Evolutionary conservation across 1,140 invertebrate genomes (phyloP), one percentile per base, ranked within the genome.

Genomic region (Chymomyza costata): DNA sequence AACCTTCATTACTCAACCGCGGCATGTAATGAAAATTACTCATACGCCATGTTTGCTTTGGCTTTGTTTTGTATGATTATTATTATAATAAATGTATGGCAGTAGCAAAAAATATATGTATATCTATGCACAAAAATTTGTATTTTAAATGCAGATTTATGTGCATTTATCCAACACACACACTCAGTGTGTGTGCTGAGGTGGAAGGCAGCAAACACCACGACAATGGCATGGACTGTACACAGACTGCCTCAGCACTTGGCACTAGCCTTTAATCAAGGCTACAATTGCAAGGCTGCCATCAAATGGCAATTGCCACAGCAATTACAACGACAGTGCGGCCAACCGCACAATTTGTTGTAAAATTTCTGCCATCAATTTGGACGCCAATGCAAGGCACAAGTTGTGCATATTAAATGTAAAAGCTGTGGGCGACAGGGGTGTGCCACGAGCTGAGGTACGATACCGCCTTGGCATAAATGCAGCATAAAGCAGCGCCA

Each of bases 61-160:
- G 46, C 35, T 55, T 49, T 54, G 65, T 44, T 59, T 76, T 69
- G n/a, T 63, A 71, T 57, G 48, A 47, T 41, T 37, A 32, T 32
- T 16, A 49, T 13, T 28, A 15, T n/a, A 34, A 13, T 39, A 18
- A 15, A 60, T 11, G 34, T 58, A 47, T 45, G 56, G 62, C 41
- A 47, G 60, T n/a, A n/a, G n/a, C n/a, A n/a, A n/a, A n/a, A n/a
- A n/a, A n/a, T n/a, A n/a, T n/a, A n/a, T n/a, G n/a, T n/a, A n/a
- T n/a, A n/a, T n/a, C n/a, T n/a, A n/a, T n/a, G n/a, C n/a, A n/a
- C n/a, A n/a, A 60, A 66, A 80, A 71, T 63, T 78, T 28, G 25
- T 28, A 71, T 54, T 78, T 78, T 64, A 80, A 78, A 80, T 78
- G 73, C 71, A 78, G 73, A 78, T 80, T 78, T 80, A 78, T 76